Evolutionary conservation across 2,888 invertebrate species (phyloP), one percentile per base, ranked within the genome.

Genomic region (Yponomeuta malinellus): DNA sequence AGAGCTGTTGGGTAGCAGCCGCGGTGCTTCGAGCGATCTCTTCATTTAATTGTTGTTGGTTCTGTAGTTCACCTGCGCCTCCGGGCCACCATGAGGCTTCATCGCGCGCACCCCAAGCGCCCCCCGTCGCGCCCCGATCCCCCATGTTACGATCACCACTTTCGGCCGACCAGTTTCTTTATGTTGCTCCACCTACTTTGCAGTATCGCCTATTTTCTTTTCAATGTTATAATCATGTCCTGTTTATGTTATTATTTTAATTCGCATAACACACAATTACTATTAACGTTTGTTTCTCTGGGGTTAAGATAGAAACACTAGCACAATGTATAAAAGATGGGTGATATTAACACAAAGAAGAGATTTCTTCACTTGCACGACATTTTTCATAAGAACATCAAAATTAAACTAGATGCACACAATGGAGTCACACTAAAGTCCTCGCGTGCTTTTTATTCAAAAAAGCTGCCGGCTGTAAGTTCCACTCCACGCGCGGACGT

Each of bases 1-100:
- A 96, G 78, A 96, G 93, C 88, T 96, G 96, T 83, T 96, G 96
- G 80, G 93, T 90, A 74, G 93, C 81, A 71, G 89, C 83, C 37
- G 90, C 88, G 72, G 90, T 89, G 74, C 89, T 90, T 75, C 89
- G 84, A 64, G 91, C 90, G 69, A 90, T 88, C 73, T 91, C 90
- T 74, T 92, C 92, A 82, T 89, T 89, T 77, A 90, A 77, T 83
- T 91, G 91, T 84, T 90, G 90, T 85, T 89, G 90, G 81, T 91
- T 88, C 70, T 72, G 73, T 70, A 90, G 81, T 84, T 90, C 91
- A 83, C 88, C 88, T 83, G 90, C 88, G 84, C 86, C 83, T 80
- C 86, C 86, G 82, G 90, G 87, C 92, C 92, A 92, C 92, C 92
- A 91, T 87, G 93, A 90, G 90, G 91, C 89, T 85, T 92, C 92